Evolutionary conservation across 2,888 invertebrate species (phyloP), one percentile per base, ranked within the genome.

Genomic region (Reticulitermes lucifugus): DNA sequence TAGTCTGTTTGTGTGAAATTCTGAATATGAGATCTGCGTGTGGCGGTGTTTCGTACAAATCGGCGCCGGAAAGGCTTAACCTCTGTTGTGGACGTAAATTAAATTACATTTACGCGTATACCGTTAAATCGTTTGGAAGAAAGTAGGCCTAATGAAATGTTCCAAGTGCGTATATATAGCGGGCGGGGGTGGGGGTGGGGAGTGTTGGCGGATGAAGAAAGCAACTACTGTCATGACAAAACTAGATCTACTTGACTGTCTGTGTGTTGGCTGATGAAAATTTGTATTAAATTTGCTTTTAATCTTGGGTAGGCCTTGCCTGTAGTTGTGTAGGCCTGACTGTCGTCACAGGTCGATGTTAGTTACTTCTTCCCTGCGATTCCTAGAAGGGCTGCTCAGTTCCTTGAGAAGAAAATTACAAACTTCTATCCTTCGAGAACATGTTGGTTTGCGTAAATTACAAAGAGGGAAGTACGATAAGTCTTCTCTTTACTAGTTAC

Each of bases 351-450:
- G n/a, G 46, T 3, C 12, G 65, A 2, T 14, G n/a, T 60, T 60
- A 21, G 22, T 60, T 60, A 18, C 60, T 60, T 60, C 22, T 71
- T 29, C 29, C 29, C 73, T 73, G 41, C 71, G 7, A 4, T 79
- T 79, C 35, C 14, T n/a, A 79, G 41, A 79, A 35, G 35, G 35
- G 4, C 55, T 79, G 29, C 65, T 81, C 43, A 81, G 43, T 81
- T 43, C n/a, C 21, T 9, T 59, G 81, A 65, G 65, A 29, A 81
- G 81, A 41, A 81, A 81, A 81, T 65, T 81, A 65, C 25, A 41
- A 70, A 70, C 25, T 81, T 22, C 41, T 70, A 14, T 70, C 41
- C 22, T 81, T 25, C 18, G 65, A 43, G 46, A 5, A 59, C 41
- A 46, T 65, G 70, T 41, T 81, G 59, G 29, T 41, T 22, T 35